Evolutionary conservation across 2,113 vertebrate genomes (phyloP), one percentile per base, ranked within the genome.

Genomic region (Recurvirostra avosetta): DNA sequence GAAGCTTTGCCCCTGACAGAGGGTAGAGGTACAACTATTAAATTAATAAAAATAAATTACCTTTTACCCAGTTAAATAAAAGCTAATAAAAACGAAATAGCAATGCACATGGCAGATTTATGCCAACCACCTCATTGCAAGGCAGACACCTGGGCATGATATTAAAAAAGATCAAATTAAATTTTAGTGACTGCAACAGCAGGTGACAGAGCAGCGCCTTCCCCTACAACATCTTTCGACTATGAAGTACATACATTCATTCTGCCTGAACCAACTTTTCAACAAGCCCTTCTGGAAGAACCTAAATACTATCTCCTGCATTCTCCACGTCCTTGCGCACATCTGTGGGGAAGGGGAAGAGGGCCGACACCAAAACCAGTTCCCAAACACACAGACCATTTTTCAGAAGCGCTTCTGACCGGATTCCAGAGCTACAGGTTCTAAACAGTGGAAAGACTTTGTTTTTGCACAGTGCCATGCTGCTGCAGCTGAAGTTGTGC

Each of bases 51-150:
- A 98, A 58, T 70, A 97, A 96, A 98, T 97, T 91, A 97, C 84
- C 90, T 97, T 97, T 97, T 94, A 97, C 90, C 59, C 83, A 96
- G 97, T 98, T 96, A 98, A 97, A 96, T 96, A 97, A 97, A 97
- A 97, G 90, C 86, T 90, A 97, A 95, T 93, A 94, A 94, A 96
- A 96, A 94, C 45, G 93, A 97, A 96, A 96, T 68, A 74, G 34
- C 91, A 47, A 86, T 8, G 80, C 77, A 90, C 61, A 32, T 43
- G 92, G 95, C 95, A 97, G 97, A 97, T 98, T 96, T 95, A 97
- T 50, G 82, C 82, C 86, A 94, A 97, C 90, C 63, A 30, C 62
- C 94, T 92, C 85, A 41, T 38, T 93, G 74, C 63, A 76, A 94
- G 96, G 93, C 66, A 94, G 61, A 94, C 66, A 94, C 87, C 96